A percentile compares a stretch with the other conserved stretches of the same genome.
Evolutionary conservation across 2,888 invertebrate species (phyloP).

Genomic region (Temnothorax unifasciatus): DNA sequence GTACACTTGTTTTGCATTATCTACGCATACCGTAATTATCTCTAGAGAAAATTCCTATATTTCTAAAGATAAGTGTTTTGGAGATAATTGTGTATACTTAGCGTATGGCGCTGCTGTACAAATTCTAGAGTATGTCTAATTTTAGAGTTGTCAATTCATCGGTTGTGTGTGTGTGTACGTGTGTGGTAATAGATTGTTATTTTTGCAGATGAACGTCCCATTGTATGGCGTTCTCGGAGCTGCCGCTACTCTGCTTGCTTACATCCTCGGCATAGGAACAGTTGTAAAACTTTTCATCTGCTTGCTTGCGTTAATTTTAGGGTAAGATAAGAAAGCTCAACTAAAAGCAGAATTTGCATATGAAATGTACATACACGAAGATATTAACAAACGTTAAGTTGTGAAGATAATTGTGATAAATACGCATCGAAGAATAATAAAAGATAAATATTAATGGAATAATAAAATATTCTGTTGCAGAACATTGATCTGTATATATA

Average conservation of each 20-base stretch:
- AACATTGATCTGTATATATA: conserved; percentile 82
- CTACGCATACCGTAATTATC: conserved; percentile 1
- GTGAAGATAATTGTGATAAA: not conserved
- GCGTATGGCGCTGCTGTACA: not conserved
- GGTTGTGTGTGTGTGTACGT: too few species aligned
- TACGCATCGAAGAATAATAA: not conserved
- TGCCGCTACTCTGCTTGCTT: conserved; percentile 79
- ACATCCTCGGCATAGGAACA: conserved; percentile 81
- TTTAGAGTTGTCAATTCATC: not conserved
- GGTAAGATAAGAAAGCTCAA: conserved; percentile 73
- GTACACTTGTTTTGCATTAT: conserved; percentile 40
- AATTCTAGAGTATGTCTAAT: not conserved
- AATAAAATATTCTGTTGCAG: conserved; percentile 69
- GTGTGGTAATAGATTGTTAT: conserved; percentile 18
- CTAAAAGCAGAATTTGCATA: not conserved
- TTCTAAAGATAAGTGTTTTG: not conserved
- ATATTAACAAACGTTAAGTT: conserved; percentile 23
- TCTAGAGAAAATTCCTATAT: conserved; percentile 25
- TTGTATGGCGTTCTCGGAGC: conserved; percentile 83
- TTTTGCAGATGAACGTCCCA: conserved; percentile 84
- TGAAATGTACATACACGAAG: not conserved
- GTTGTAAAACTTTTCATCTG: conserved; percentile 80
- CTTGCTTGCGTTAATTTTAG: conserved; percentile 81
- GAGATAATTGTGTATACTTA: not conserved
- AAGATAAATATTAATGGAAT: not conserved